Percentiles rank a stretch among this genome's conserved stretches.
phyloP scores from a whole-genome alignment of 1,140 invertebrate genomes.

The Zaprionus tsacasi region DNA sequence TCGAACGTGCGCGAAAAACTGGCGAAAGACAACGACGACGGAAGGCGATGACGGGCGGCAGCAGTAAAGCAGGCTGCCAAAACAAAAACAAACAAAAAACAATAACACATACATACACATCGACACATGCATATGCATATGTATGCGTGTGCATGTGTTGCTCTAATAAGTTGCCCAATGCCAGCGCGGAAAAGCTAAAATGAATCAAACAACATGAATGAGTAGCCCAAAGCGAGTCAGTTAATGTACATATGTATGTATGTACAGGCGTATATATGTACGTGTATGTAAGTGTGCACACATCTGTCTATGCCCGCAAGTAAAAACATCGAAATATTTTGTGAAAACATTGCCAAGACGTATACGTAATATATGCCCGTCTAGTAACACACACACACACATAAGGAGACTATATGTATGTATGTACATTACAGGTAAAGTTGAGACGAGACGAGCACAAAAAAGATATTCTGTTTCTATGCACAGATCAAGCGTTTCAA shows the following conservation, averaged over 20 bases:
- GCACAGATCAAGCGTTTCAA: slow-evolving; percentile 22
- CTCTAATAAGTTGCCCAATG: slow-evolving; percentile 35
- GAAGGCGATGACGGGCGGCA: slow-evolving; percentile 30
- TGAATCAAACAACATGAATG: slow-evolving; percentile 25
- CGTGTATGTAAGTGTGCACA: slow-evolving; percentile 8
- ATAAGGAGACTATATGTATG: not conserved
- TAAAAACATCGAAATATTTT: slow-evolving; percentile 32
- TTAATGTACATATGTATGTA: slow-evolving; percentile 22
- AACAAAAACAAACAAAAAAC: slow-evolving; percentile 28
- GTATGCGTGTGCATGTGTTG: not conserved
- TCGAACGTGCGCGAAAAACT: slow-evolving; percentile 52
- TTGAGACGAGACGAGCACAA: slow-evolving; percentile 5
- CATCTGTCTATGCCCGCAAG: slow-evolving; percentile 12
- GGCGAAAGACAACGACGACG: slow-evolving; percentile 30
- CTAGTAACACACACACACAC: slow-evolving; percentile 10
- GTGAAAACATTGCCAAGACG: slow-evolving; percentile 45
- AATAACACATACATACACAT: slow-evolving; percentile 9
- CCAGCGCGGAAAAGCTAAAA: slow-evolving; percentile 33
- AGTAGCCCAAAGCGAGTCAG: slow-evolving; percentile 22
- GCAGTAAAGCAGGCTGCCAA: slow-evolving; percentile 39
- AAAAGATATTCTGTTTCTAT: not conserved
- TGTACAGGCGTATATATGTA: no score
- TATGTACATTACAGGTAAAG: slow-evolving; percentile 10
- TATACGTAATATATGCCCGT: slow-evolving; percentile 58
- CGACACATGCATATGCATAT: not conserved